These are phyloP conservation scores for Thunnus maccoyii DNA, from an alignment of 2,113 vertebrate genomes.

Conservation along the genomic window DNA sequence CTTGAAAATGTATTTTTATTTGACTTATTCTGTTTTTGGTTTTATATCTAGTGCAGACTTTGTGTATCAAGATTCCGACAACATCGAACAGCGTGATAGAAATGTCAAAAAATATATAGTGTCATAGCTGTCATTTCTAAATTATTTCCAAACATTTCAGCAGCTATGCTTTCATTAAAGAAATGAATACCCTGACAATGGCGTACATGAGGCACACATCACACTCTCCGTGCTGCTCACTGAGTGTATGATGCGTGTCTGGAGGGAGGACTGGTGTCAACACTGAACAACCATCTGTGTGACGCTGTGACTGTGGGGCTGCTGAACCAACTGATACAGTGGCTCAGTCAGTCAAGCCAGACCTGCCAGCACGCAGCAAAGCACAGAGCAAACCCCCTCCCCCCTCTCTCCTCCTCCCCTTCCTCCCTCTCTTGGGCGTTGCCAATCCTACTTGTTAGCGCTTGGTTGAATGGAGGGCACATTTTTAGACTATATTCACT, in stretches of 20 bases:
- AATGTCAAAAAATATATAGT: too few relatives aligned
- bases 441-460: constrained; percentile 37
- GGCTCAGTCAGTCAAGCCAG: constrained; percentile 40
- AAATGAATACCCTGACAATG: background rate
- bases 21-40: too few relatives aligned
- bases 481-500: constrained; percentile 29
- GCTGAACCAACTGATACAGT: constrained; percentile 30
- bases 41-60: too few relatives aligned
- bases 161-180: background rate
- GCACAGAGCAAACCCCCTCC: background rate
- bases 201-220: background rate
- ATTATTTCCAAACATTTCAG: too few relatives aligned
- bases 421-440: constrained; percentile 19
- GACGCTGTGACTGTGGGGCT: constrained; percentile 31
- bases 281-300: constrained; percentile 59
- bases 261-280: constrained; percentile 56
- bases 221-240: constrained; percentile 30
- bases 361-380: constrained; percentile 3
- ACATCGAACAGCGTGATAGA: too few relatives aligned
- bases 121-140: too few relatives aligned
- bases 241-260: constrained; percentile 46
- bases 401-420: background rate
- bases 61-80: too few relatives aligned
- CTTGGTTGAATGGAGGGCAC: constrained; percentile 30
- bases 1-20: too few relatives aligned